A percentile compares a stretch with the other conserved stretches of the same genome.
phyloP scores from a whole-genome alignment of 1,140 invertebrate genomes.

The Planococcus citri region DNA sequence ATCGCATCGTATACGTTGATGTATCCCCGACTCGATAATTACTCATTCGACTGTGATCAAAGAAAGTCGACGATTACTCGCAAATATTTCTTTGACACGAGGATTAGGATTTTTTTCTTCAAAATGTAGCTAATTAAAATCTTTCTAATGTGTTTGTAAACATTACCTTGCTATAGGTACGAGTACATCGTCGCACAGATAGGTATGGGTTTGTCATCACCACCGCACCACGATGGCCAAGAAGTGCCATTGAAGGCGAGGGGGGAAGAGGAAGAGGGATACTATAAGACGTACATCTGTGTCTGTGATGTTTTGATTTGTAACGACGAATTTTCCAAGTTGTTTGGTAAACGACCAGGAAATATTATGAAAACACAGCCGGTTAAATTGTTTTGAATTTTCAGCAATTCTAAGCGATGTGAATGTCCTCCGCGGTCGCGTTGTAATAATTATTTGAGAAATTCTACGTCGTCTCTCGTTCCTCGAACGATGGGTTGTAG shows the following conservation, averaged over 20 bases:
- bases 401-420: too few species aligned
- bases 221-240: too few species aligned
- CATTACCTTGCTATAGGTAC: not conserved
- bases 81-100: not conserved
- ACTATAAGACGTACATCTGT: not conserved
- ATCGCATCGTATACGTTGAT: not conserved
- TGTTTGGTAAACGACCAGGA: not conserved
- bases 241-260: too few species aligned
- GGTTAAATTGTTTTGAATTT: too few species aligned
- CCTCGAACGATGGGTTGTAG: too few species aligned
- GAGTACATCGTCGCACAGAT: too few species aligned
- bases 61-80: not conserved
- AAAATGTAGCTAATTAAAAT: not conserved
- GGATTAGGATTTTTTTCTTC: not conserved
- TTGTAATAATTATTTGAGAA: too few species aligned
- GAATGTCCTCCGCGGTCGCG: too few species aligned
- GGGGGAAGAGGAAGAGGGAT: not conserved
- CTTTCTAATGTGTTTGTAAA: not conserved
- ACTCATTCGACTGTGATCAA: too few species aligned
- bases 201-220: not conserved
- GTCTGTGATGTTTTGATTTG: conserved; percentile 8
- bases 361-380: not conserved
- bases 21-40: not conserved
- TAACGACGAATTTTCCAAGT: not conserved
- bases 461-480: too few species aligned